phyloP scores from a whole-genome alignment of 2,113 vertebrate genomes.

The Columba livia region DNA sequence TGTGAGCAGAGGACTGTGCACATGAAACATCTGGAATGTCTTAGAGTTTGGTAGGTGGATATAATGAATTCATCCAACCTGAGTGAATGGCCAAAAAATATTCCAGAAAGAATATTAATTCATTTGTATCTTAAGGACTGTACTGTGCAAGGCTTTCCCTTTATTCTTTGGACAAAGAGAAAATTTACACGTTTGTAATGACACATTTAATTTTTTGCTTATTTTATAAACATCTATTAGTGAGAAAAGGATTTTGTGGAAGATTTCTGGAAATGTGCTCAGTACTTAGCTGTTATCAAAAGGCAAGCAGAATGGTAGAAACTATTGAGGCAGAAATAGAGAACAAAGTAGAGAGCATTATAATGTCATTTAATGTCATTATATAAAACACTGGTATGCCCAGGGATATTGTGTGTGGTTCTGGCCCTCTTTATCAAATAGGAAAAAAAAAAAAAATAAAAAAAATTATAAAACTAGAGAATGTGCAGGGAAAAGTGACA shows the following conservation, averaged over 20 bases:
- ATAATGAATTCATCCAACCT: neutral
- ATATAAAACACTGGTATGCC: neutral
- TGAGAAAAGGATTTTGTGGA: neutral
- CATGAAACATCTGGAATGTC: neutral
- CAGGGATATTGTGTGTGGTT: neutral
- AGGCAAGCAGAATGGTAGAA: neutral
- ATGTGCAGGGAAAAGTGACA: neutral
- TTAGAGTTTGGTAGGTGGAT: neutral
- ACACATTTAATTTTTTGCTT: neutral
- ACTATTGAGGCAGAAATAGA: neutral
- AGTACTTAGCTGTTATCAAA: neutral
- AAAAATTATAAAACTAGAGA: neutral
- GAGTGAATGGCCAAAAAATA: neutral
- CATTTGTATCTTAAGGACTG: neutral
- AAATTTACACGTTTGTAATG: neutral
- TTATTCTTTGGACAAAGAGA: neutral
- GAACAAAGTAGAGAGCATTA: conserved; percentile 9
- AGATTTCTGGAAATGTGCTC: neutral
- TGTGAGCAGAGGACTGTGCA: neutral
- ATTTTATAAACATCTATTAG: neutral
- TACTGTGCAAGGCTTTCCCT: neutral
- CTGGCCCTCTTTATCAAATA: neutral
- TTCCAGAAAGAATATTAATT: neutral
- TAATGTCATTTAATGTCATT: neutral
- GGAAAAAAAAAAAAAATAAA: neutral